Evolutionary conservation across 2,113 vertebrate species (phyloP).

Genomic region (Rousettus leschenaultii): DNA sequence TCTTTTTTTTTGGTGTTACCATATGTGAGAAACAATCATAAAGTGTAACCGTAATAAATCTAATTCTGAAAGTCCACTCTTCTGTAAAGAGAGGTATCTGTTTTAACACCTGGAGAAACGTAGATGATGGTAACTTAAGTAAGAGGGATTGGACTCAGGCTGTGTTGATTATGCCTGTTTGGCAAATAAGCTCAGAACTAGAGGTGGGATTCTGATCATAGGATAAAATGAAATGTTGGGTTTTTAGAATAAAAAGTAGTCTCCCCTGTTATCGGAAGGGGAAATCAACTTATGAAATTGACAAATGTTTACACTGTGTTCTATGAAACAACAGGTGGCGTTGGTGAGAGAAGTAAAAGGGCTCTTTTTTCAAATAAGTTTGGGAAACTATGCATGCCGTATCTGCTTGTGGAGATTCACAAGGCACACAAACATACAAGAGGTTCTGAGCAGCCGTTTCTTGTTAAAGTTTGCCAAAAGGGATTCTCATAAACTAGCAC

Average conservation of each 20-base stretch:
- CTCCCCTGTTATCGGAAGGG: background rate
- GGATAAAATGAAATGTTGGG: background rate
- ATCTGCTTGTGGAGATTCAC: background rate
- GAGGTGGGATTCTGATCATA: background rate
- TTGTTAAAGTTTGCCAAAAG: background rate
- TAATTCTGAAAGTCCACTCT: background rate
- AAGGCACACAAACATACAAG: background rate
- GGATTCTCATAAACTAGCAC: background rate
- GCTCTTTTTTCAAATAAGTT: background rate
- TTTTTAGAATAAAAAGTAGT: background rate
- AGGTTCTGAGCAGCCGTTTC: background rate
- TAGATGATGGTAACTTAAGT: background rate
- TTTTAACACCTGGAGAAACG: background rate
- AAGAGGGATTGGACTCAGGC: background rate
- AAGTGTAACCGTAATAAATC: background rate
- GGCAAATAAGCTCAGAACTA: background rate
- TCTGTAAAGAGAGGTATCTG: background rate
- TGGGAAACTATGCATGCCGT: background rate
- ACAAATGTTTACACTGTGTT: background rate
- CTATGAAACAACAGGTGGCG: background rate
- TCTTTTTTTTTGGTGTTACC: background rate
- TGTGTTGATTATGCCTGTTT: background rate
- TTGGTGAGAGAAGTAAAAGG: background rate
- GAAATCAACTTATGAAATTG: background rate
- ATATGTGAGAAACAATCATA: background rate